Evolutionary conservation across 2,888 invertebrate genomes (phyloP), one percentile per base, ranked within the genome.

Genomic region (Chaitophorus viminalis): DNA sequence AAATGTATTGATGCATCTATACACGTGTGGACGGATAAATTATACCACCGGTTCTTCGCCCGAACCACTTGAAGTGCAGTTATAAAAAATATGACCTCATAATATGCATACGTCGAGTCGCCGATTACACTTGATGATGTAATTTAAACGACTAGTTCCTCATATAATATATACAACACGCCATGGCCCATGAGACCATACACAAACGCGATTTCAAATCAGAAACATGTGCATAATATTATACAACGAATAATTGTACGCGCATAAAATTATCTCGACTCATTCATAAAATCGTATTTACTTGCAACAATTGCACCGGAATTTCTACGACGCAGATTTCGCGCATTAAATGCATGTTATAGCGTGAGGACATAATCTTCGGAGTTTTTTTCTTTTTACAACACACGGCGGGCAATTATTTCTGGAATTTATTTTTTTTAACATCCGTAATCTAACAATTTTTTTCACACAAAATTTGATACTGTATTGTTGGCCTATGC

Each of bases 121-220:
- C 54, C 60, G 29, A 79, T 86, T 86, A 72, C 79, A 72, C 14
- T 29, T 29, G 25, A 86, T 86, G 79, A 79, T 86, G 86, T 86
- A 86, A 86, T 60, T 79, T 60, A 68, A 52, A 52, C 60, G 31
- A 29, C 60, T 33, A 33, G 72, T 36, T 82, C 33, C 74, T 72
- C 74, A 36, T 36, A 36, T 11, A 70, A n/a, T 29, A 68, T 29
- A 11, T n/a, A 54, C 18, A 36, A 46, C 46, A 46, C 46, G 46
- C 46, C 46, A 46, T 46, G 46, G 46, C 46, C 25, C 60, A 21
- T 60, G 4, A 60, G 60, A 60, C 21, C 6, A 25, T 21, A 60
- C 18, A 60, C 46, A 29, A 68, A 68, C 68, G 29, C 11, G 68
- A n/a, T 21, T 60, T 60, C 1, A 60, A 60, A 60, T 60, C 60